Base-by-base conservation (phyloP, 2,797 vertebrate species). In the Dendrocincla tyrannina region DNA sequence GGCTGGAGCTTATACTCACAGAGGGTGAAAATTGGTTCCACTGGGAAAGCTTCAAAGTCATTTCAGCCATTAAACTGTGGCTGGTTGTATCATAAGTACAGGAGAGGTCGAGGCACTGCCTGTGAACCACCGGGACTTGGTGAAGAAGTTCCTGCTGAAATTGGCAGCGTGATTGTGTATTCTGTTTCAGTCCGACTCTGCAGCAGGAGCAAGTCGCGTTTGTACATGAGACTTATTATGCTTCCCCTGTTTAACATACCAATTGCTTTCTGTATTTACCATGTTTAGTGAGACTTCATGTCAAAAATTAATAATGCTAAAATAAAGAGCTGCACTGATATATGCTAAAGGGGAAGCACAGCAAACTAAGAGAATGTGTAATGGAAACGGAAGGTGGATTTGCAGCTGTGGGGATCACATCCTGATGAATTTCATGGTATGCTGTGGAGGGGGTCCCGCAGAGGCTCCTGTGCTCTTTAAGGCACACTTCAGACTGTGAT, bases 11-110 rank as follows among this genome's bases (percentile, higher is more conserved):
- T 93, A 86, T 94, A 96, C 95, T 95, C 58, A 44, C 96, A 95
- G 87, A 97, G 96, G 97, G 95, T 97, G 96, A 98, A 98, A 98
- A 98, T 95, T 98, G 96, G 94, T 86, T 98, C 97, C 91, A 4
- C 75, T 88, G 96, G 95, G 97, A 97, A 96, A 96, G 92, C 96
- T 96, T 97, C 96, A 97, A 97, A 97, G 89, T 96, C 96, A 91
- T 96, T 97, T 97, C 94, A 96, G 86, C 91, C 97, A 97, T 97
- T 97, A 97, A 98, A 98, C 97, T 97, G 95, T 96, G 94, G 75
- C 96, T 95, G 86, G 74, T 93, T 95, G 55, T 84, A 95, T 97
- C 97, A 78, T 94, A 91, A 95, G 96, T 95, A 92, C 95, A 96
- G 90, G 93, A 96, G 93, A 94, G 89, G 95, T 88, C 78, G 79